Evolutionary conservation across 2,113 vertebrate species (phyloP).

Genomic region (Dasyurus viverrinus): DNA sequence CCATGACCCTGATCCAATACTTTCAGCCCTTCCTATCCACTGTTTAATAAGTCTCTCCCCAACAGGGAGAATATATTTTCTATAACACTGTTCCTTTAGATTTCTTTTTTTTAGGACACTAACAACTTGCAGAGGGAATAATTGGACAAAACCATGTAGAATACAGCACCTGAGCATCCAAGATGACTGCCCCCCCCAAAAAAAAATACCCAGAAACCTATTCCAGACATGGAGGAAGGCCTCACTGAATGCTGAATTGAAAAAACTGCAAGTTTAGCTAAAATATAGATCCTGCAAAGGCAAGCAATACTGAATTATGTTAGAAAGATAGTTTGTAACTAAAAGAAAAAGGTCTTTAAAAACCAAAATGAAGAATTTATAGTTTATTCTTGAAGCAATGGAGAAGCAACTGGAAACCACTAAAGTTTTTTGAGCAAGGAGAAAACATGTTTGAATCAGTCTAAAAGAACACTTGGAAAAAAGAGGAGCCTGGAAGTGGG

Average conservation of each 20-base stretch:
- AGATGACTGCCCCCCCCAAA: neutral
- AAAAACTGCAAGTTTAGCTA: neutral
- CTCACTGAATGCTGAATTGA: neutral
- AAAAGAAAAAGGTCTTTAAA: neutral
- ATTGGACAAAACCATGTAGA: neutral
- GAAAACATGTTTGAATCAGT: neutral
- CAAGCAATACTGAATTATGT: neutral
- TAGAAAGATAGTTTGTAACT: neutral
- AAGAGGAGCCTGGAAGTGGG: neutral
- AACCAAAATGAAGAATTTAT: neutral
- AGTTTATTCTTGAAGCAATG: neutral
- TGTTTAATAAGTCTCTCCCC: neutral
- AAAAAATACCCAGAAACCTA: neutral
- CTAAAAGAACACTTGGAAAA: neutral
- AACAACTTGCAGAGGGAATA: neutral
- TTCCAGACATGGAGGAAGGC: neutral
- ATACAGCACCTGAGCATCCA: neutral
- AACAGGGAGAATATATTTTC: neutral
- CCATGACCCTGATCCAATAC: neutral
- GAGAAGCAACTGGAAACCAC: too few species aligned
- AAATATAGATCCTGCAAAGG: neutral
- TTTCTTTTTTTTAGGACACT: neutral
- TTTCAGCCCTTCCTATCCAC: neutral
- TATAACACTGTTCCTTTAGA: neutral
- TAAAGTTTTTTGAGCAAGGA: neutral